Evolutionary conservation across 2,797 vertebrate genomes (phyloP).

Genomic region (Dendrocincla fuliginosa): DNA sequence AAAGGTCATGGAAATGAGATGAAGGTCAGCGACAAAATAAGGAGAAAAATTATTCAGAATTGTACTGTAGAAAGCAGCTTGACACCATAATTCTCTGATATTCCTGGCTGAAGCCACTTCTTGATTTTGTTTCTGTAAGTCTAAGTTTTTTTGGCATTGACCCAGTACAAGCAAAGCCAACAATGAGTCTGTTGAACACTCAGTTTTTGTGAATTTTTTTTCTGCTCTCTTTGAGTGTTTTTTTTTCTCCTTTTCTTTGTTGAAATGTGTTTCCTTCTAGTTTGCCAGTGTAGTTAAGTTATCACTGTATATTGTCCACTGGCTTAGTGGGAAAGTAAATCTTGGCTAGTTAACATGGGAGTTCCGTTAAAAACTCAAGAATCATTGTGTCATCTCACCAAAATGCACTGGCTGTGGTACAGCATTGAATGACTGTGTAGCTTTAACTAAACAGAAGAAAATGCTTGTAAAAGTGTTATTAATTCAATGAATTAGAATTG

Average conservation of each 20-base stretch:
- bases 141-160: background rate
- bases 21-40: background rate
- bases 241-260: background rate
- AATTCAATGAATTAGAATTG: background rate
- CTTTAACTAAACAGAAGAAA: background rate
- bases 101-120: background rate
- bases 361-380: background rate
- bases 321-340: background rate
- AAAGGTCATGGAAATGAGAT: background rate
- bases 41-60: background rate
- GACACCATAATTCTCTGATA: background rate
- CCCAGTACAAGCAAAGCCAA: background rate
- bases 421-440: background rate
- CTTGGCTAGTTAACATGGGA: background rate
- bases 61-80: background rate
- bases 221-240: background rate
- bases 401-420: background rate
- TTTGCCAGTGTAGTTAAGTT: background rate
- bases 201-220: background rate
- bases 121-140: background rate
- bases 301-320: background rate
- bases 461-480: background rate
- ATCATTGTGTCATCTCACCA: background rate
- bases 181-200: background rate
- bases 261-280: background rate